Base-by-base conservation (phyloP, 1,140 invertebrate genomes). In the Vanessa atalanta region DNA sequence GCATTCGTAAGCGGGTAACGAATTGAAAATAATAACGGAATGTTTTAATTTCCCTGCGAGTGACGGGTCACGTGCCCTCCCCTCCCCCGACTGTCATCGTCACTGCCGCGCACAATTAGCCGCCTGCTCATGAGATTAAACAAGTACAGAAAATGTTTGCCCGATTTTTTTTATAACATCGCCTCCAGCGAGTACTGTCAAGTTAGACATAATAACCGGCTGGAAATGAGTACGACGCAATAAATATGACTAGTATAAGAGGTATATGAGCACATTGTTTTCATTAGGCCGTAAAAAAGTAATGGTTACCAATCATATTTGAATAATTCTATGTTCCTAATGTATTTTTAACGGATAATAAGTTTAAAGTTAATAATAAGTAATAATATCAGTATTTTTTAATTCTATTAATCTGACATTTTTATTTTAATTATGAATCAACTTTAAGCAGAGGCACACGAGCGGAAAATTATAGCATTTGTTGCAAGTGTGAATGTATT, bases 41-140 rank as follows among this genome's bases (percentile, higher is more conserved):
- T 92, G 89, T 90, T 92, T 92, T 92, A 92, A 92, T 92, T 92
- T 90, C 83, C 80, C 88, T 92, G 90, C 88, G 83, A 87, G 86
- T 93, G 91, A 93, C 91, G 86, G 89, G 91, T 89, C 91, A 91
- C 91, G 91, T 91, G 89, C 83, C 79, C 80, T 65, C 77, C 79
- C 76, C 80, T 79, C 78, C 66, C 75, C 64, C 71, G 80, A 82
- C 89, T 90, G 89, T 89, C 89, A 89, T 90, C 86, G 79, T 90
- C 90, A 91, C 88, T 92, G 87, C 88, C 82, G 83, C 76, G 87
- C 82, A 90, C 89, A 91, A 92, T 92, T 91, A 92, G 80, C 77
- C 83, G 79, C 77, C 83, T 85, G 87, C 83, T 92, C 88, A 89
- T 88, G 88, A 89, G 85, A 88, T 91, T 93, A 91, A 93, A 91